Evolutionary conservation across 2,888 invertebrate genomes (phyloP).

Genomic region (Caenorhabditis sp.): DNA sequence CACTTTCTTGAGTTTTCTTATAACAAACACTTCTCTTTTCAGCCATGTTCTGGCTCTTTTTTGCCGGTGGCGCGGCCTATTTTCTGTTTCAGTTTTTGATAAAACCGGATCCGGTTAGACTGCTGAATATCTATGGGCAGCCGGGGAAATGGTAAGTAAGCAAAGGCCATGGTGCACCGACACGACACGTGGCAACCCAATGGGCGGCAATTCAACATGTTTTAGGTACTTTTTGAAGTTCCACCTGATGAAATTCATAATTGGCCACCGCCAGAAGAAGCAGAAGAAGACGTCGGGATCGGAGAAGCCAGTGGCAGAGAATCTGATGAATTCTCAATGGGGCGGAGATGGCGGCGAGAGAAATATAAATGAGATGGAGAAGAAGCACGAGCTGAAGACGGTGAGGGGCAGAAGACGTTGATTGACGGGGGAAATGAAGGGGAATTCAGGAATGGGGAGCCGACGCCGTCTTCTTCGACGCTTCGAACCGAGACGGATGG

Average conservation of each 20-base stretch:
- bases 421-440: not conserved
- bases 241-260: constrained; percentile 72
- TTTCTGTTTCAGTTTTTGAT: constrained; percentile 34
- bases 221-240: constrained; percentile 74
- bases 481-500: constrained; percentile 86
- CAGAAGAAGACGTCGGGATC: constrained; percentile 9
- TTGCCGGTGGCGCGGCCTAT: constrained; percentile 39
- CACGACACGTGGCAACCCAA: too few species aligned
- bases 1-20: not conserved
- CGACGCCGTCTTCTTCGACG: constrained; percentile 90
- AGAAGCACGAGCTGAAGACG: constrained; percentile 66
- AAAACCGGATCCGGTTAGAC: constrained; percentile 64
- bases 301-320: constrained; percentile 49
- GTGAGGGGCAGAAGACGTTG: constrained; percentile 24
- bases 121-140: constrained; percentile 67
- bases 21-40: constrained; percentile 5
- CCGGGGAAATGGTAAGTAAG: constrained; percentile 70
- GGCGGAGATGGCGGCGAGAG: constrained; percentile 72
- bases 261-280: constrained; percentile 68
- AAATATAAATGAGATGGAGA: constrained; percentile 70
- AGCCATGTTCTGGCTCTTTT: constrained; percentile 38
- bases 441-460: constrained; percentile 86
- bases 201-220: too few species aligned
- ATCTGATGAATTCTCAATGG: constrained; percentile 73
- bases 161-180: too few species aligned